phyloP scores from a whole-genome alignment of 2,888 invertebrate genomes.

The Steinernema scapterisci region DNA sequence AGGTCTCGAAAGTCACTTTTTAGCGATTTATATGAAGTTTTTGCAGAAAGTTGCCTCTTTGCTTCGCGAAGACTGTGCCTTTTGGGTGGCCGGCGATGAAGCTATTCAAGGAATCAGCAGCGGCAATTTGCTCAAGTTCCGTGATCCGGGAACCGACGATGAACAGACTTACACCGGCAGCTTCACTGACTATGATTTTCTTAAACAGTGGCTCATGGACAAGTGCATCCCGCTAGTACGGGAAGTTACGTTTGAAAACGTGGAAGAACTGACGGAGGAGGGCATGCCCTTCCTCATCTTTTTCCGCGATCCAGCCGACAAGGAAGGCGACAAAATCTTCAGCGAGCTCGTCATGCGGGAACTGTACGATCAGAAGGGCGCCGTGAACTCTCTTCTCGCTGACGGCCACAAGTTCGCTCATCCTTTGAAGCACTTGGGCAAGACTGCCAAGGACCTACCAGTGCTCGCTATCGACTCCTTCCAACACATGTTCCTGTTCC shows the following conservation, averaged over 20 bases:
- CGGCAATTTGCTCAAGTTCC: constrained; percentile 55
- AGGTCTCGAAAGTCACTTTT: constrained; percentile 39
- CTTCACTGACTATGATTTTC: constrained; percentile 74
- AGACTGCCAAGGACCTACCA: constrained; percentile 85
- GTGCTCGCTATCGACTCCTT: constrained; percentile 97
- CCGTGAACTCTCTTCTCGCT: constrained; percentile 93
- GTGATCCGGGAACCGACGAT: constrained; percentile 60
- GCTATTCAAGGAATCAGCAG: constrained; percentile 41
- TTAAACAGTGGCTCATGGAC: constrained; percentile 84
- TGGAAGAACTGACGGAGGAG: constrained; percentile 77
- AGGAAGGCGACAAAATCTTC: constrained; percentile 83
- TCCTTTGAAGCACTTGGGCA: constrained; percentile 94
- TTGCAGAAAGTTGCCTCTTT: constrained; percentile 74
- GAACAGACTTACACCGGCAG: constrained; percentile 63
- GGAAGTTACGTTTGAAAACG: constrained; percentile 99
- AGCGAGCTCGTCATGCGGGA: constrained; percentile 78
- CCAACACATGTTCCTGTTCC: constrained; percentile 94
- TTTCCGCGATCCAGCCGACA: constrained; percentile 84
- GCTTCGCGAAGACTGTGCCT: constrained; percentile 91
- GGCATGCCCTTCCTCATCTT: constrained; percentile 89
- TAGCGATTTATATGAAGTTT: no score
- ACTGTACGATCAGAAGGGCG: constrained; percentile 85
- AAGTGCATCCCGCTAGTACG: constrained; percentile 96
- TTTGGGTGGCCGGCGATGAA: constrained; percentile 78
- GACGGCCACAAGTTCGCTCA: constrained; percentile 96